These are phyloP conservation scores for Tetraodon nigroviridis DNA, from an alignment of 2,113 vertebrate species.

Conservation along the genomic window DNA sequence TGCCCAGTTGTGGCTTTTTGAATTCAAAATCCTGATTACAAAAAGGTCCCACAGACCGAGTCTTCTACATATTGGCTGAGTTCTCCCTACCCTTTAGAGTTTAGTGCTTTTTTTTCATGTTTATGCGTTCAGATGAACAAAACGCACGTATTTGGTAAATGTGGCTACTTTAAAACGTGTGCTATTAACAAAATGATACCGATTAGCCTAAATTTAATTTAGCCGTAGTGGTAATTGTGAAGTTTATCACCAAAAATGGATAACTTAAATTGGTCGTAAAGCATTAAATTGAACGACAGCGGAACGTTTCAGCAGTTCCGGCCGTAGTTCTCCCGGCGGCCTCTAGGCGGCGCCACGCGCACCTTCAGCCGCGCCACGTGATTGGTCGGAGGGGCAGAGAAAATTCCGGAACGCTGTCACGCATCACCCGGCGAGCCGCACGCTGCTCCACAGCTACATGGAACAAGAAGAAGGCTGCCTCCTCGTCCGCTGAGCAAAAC, in stretches of 20 bases:
- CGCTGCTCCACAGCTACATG: constrained; percentile 63
- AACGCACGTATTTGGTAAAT: too few relatives aligned
- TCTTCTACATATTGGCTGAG: not conserved
- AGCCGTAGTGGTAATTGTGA: too few relatives aligned
- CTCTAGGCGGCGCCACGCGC: constrained; percentile 9
- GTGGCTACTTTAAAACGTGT: too few relatives aligned
- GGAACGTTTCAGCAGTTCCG: not conserved
- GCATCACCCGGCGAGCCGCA: constrained; percentile 58
- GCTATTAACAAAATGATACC: too few relatives aligned
- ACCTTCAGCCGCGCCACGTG: constrained; percentile 19
- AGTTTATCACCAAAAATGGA: not conserved
- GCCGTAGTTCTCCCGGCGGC: not conserved
- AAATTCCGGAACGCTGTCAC: constrained; percentile 60
- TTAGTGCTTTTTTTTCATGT: too few relatives aligned
- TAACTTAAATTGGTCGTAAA: not conserved
- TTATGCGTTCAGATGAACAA: too few relatives aligned
- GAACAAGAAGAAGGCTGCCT: constrained; percentile 60
- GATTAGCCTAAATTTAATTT: too few relatives aligned
- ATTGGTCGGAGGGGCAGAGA: constrained; percentile 49
- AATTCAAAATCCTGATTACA: too few relatives aligned
- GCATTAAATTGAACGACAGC: not conserved
- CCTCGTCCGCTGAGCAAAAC: constrained; percentile 38
- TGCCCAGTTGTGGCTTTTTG: too few relatives aligned
- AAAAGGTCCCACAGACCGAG: not conserved
- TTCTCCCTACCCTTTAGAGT: too few relatives aligned